Evolutionary conservation across 2,113 vertebrate species (phyloP).

Genomic region (Acrocephalus arundinaceus): DNA sequence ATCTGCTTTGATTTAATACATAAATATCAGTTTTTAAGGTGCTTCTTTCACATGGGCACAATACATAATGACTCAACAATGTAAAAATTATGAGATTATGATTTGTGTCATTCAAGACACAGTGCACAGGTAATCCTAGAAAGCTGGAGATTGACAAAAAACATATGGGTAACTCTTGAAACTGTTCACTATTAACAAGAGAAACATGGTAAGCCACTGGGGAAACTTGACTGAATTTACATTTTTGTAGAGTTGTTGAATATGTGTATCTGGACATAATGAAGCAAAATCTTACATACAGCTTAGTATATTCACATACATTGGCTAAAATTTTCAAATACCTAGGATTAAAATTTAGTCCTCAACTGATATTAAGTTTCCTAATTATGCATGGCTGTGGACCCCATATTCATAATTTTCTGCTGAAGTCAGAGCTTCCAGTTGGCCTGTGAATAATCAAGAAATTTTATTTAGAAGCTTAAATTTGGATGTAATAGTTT

Average conservation of each 20-base stretch:
- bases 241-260: conserved; percentile 22
- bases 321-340: not conserved
- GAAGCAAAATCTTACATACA: not conserved
- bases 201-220: conserved; percentile 48
- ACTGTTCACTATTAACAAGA: conserved; percentile 44
- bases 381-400: not conserved
- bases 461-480: not conserved
- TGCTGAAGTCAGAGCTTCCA: not conserved
- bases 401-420: not conserved
- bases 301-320: not conserved
- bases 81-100: conserved; percentile 55
- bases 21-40: conserved; percentile 35
- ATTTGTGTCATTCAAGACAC: conserved; percentile 49
- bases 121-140: conserved; percentile 51
- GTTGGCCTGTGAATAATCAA: not conserved
- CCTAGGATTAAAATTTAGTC: not conserved
- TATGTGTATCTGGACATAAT: not conserved
- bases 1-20: conserved; percentile 41
- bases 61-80: conserved; percentile 38
- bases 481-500: not conserved
- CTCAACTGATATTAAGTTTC: not conserved
- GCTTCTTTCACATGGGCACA: conserved; percentile 39
- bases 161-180: conserved; percentile 35
- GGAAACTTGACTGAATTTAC: conserved; percentile 6
- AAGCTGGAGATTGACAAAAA: conserved; percentile 63